Percentiles rank a stretch among this genome's conserved stretches.
Conservation (phyloP, 2,113 vertebrate genomes). For the Apodemus sylvaticus region DNA sequence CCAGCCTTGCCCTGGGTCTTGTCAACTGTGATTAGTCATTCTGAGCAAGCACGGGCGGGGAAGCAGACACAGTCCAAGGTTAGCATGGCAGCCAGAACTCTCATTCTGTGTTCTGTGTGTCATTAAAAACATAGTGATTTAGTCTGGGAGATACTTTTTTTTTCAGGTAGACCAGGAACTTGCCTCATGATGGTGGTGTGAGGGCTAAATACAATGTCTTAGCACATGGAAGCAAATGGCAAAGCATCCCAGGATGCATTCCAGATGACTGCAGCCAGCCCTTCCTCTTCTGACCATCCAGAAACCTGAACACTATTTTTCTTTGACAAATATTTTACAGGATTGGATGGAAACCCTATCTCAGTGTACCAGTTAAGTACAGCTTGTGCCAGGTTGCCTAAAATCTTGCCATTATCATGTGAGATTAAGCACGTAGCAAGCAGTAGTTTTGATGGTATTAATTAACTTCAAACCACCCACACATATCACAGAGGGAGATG, state of each 20-base stretch:
- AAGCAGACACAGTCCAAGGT: background rate
- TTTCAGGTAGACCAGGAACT: background rate
- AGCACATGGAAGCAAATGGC: background rate
- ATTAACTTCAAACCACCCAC: background rate
- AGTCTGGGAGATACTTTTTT: background rate
- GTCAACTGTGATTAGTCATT: background rate
- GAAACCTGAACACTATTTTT: background rate
- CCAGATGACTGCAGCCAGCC: background rate
- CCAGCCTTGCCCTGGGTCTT: background rate
- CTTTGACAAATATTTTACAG: background rate
- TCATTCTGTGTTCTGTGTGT: background rate
- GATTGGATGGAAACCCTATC: background rate
- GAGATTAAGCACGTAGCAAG: conserved; percentile 32
- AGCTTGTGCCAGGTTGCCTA: background rate
- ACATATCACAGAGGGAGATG: background rate
- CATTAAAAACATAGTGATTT: background rate
- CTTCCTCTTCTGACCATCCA: background rate
- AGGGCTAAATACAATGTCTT: background rate
- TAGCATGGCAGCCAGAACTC: background rate
- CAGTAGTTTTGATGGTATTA: conserved; percentile 15
- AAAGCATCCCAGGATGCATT: background rate
- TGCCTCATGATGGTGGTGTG: background rate
- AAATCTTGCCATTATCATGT: background rate
- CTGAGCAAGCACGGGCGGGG: background rate
- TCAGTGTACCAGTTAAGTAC: background rate